Evolutionary conservation across 2,797 vertebrate genomes (phyloP), one percentile per base, ranked within the genome.

Genomic region (Amphiprion clarkii): DNA sequence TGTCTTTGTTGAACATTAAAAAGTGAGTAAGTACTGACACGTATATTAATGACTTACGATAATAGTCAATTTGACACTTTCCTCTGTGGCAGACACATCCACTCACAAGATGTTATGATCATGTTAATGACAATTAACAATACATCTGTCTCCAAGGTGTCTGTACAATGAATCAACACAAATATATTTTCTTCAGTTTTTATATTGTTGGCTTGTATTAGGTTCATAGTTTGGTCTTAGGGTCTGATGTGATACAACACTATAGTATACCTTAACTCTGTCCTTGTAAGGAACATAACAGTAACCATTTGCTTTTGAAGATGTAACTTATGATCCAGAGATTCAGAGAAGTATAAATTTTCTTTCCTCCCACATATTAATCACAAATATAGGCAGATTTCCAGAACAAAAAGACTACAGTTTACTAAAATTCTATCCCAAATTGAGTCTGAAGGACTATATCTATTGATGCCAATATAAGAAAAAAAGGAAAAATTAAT

Each of bases 1-100:
- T 79, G 71, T 85, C 75, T 89, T 87, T 86, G 69, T 82, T 81
- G 56, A 78, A 74, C 76, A 56, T 71, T 86, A 66, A 85, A 81
- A 80, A 36, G 78, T 56, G 51, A 66, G 52, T 67, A 64, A 66
- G 62, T 71, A 51, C 54, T 61, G 60, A 9, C 53, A 29, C 33
- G 31, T 65, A 62, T 80, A 74, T 83, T 84, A 86, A 88, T 87
- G 79, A 85, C 42, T 69, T 76, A 11, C n/a, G 65, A 88, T 80
- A 82, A 48, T 75, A 64, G 46, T 25, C 51, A 46, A 44, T 62
- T 76, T 71, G 49, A 67, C 46, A 19, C 19, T 31, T 27, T 69
- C 57, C 27, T 67, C 7, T 48, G 82, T 52, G 54, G 19, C 12
- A 42, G 5, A 44, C 19, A 25, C 6, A 59, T 74, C 44, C 25